These are phyloP conservation scores for Greenwoodochromis staneri DNA, from an alignment of 2,113 vertebrate species.

Conservation along the genomic window DNA sequence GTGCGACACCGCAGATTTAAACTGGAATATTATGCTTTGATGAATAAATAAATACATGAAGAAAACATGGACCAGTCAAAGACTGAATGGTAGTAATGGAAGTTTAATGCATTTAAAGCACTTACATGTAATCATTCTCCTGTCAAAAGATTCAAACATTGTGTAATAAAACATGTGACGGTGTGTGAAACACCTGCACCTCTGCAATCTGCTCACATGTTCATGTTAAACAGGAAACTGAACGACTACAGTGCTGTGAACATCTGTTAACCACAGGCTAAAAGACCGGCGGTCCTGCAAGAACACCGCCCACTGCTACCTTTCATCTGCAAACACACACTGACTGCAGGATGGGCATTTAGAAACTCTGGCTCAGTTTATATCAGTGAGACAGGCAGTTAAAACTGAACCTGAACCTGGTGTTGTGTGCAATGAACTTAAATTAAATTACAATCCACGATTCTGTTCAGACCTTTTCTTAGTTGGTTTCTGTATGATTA, in stretches of 20 bases:
- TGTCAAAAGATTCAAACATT: background rate
- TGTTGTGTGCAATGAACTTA: background rate
- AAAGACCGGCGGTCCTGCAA: background rate
- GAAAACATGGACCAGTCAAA: background rate
- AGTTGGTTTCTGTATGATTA: background rate
- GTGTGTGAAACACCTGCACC: background rate
- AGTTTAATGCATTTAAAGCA: rapidly evolving
- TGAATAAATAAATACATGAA: background rate
- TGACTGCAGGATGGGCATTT: background rate
- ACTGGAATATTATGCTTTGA: background rate
- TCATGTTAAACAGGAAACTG: background rate
- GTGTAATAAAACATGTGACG: background rate
- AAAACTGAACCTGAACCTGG: background rate
- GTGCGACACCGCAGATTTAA: rapidly evolving
- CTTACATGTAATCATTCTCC: background rate
- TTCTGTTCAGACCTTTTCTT: background rate
- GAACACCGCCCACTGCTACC: background rate
- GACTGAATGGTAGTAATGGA: background rate
- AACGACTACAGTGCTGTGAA: background rate
- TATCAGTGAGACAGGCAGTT: background rate
- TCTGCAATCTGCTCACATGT: background rate
- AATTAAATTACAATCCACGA: background rate
- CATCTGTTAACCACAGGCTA: background rate
- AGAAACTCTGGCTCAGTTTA: background rate
- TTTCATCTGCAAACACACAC: background rate